Evolutionary conservation across 2,888 invertebrate genomes (phyloP).

Genomic region (Timandra comae): DNA sequence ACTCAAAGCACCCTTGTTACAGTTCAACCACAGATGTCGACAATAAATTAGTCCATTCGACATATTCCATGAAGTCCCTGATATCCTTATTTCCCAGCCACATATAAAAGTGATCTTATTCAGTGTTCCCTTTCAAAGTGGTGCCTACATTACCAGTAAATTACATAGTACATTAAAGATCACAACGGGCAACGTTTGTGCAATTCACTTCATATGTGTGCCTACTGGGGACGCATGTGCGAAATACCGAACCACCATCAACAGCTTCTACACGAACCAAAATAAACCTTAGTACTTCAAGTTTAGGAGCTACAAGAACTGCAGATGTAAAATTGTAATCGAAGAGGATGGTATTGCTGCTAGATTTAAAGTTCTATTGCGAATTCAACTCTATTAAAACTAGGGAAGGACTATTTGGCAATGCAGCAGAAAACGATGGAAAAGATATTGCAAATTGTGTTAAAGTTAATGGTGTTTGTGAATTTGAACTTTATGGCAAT

Average conservation of each 20-base stretch:
- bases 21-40: too few relatives aligned
- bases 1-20: too few relatives aligned
- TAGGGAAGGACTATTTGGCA: conserved; percentile 6
- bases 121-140: conserved; percentile 9
- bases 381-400: conserved; percentile 7
- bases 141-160: conserved; percentile 24
- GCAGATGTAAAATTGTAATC: conserved; percentile 2
- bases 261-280: conserved; percentile 2
- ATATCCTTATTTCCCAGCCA: too few relatives aligned
- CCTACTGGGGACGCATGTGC: conserved; percentile 41
- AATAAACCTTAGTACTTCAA: neutral
- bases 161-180: conserved; percentile 33
- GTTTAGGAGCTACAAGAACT: neutral
- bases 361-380: conserved; percentile 2
- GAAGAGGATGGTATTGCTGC: conserved; percentile 7
- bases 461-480: neutral
- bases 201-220: conserved; percentile 39
- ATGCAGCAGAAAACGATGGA: neutral
- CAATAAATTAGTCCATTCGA: too few relatives aligned
- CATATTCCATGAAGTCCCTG: too few relatives aligned
- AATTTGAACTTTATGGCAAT: conserved; percentile 1
- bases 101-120: conserved; percentile 6
- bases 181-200: conserved; percentile 43
- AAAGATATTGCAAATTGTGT: neutral
- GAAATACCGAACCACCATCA: conserved; percentile 21